phyloP scores from a whole-genome alignment of 2,797 vertebrate species.

The Malacoctenus gilli region DNA sequence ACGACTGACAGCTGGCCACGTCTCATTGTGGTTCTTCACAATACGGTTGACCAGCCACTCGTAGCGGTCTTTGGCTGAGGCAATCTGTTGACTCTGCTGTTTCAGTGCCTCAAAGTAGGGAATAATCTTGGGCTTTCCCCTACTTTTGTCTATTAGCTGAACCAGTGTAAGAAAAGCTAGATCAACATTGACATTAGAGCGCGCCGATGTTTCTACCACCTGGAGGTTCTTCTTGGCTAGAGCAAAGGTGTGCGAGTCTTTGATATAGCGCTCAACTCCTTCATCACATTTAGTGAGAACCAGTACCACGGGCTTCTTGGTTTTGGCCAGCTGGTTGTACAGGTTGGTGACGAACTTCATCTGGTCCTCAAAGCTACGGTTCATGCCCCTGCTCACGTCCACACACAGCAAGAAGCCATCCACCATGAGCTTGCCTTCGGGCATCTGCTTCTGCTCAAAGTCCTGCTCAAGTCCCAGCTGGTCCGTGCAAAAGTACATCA shows the following conservation, averaged over 20 bases:
- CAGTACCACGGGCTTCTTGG: slow-evolving; percentile 93
- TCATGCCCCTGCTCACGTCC: slow-evolving; percentile 97
- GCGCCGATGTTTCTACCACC: slow-evolving; percentile 96
- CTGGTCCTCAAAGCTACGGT: slow-evolving; percentile 97
- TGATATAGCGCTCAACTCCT: slow-evolving; percentile 97
- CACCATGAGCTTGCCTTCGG: slow-evolving; percentile 92
- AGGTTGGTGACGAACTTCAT: slow-evolving; percentile 95
- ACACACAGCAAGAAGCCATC: slow-evolving; percentile 94
- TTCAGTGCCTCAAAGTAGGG: slow-evolving; percentile 97
- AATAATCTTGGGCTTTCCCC: slow-evolving; percentile 95
- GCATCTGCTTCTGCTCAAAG: slow-evolving; percentile 99
- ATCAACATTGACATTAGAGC: slow-evolving; percentile 97
- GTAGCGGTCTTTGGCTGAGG: slow-evolving; percentile 94
- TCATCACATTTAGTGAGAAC: slow-evolving; percentile 97
- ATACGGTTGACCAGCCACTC: slow-evolving; percentile 92
- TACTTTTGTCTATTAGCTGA: slow-evolving; percentile 92
- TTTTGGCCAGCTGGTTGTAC: slow-evolving; percentile 94
- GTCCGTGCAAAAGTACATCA: slow-evolving; percentile 99
- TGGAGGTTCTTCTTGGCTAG: slow-evolving; percentile 96
- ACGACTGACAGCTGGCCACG: slow-evolving; percentile 82
- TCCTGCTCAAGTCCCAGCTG: slow-evolving; percentile 98
- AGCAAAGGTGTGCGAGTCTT: slow-evolving; percentile 95
- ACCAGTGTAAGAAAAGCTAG: slow-evolving; percentile 93
- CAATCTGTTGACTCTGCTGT: slow-evolving; percentile 97
- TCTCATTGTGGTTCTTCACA: slow-evolving; percentile 93